These are phyloP conservation scores for Laspeyria flexula DNA, from an alignment of 2,888 invertebrate genomes.

Conservation along the genomic window DNA sequence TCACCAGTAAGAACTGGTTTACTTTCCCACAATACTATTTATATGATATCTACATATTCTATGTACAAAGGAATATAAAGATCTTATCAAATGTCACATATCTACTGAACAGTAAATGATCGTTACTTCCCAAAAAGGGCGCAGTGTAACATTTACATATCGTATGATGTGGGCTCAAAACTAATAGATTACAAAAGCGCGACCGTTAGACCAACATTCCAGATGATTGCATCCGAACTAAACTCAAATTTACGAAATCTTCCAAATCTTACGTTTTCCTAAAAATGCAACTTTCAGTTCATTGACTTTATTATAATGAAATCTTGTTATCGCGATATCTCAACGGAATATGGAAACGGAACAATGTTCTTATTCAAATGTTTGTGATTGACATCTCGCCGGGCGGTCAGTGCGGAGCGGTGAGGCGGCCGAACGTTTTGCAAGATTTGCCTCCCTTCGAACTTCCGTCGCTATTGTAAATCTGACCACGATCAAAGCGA, in stretches of 20 bases:
- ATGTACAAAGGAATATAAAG: conserved; percentile 27
- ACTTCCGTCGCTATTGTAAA: conserved; percentile 64
- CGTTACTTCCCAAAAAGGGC: conserved; percentile 29
- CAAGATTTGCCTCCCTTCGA: conserved; percentile 53
- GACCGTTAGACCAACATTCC: conserved; percentile 77
- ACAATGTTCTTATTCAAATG: conserved; percentile 82
- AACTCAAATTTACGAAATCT: conserved; percentile 43
- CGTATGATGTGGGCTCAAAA: conserved; percentile 27
- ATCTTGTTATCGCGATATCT: conserved; percentile 78
- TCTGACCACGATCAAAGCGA: conserved; percentile 77
- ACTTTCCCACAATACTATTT: conserved; percentile 25
- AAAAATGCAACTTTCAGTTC: conserved; percentile 73
- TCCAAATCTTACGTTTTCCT: conserved; percentile 61
- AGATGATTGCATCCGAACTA: conserved; percentile 63
- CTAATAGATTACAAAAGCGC: conserved; percentile 53
- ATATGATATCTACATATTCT: conserved; percentile 15
- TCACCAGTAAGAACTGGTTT: conserved; percentile 16
- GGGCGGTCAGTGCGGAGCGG: conserved; percentile 72
- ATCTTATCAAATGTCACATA: conserved; percentile 44
- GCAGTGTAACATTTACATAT: conserved; percentile 41
- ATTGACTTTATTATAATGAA: conserved; percentile 71
- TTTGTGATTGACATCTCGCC: conserved; percentile 82
- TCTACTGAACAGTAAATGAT: conserved; percentile 38
- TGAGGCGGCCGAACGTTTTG: conserved; percentile 50
- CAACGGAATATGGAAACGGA: conserved; percentile 72